These are phyloP conservation scores for Cavia aperea DNA, from an alignment of 2,113 vertebrate genomes.

Conservation along the genomic window DNA sequence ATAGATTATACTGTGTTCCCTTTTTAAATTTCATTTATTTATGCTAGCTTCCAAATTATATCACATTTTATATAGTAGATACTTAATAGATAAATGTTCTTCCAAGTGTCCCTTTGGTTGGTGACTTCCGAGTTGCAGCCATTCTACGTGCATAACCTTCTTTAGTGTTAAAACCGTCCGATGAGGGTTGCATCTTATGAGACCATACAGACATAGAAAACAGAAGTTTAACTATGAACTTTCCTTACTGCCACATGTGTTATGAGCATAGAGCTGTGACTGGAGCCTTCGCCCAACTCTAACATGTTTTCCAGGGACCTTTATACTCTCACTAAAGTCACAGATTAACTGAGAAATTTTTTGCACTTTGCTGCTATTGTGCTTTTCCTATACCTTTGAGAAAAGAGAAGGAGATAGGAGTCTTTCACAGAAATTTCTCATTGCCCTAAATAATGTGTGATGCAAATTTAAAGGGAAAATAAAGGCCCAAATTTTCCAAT, in stretches of 20 bases:
- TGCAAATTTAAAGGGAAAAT: slow-evolving; percentile 28
- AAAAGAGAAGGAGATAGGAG: not conserved
- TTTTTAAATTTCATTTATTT: not conserved
- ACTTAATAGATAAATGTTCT: not conserved
- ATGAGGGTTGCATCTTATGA: not conserved
- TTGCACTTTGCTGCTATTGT: not conserved
- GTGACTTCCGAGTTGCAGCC: not conserved
- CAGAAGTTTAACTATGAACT: not conserved
- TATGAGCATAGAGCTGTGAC: not conserved
- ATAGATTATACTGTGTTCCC: not conserved
- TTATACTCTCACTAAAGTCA: not conserved
- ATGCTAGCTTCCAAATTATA: not conserved
- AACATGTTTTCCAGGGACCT: not conserved
- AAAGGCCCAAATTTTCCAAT: not conserved
- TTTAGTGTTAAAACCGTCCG: not conserved
- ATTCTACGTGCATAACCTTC: not conserved
- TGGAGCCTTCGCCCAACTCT: not conserved
- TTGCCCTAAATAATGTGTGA: not conserved
- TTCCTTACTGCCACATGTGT: not conserved
- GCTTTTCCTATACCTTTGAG: not conserved
- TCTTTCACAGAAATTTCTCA: not conserved
- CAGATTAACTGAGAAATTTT: not conserved
- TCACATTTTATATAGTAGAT: not conserved
- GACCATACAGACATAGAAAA: not conserved
- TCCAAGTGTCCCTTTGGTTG: not conserved